phyloP scores from a whole-genome alignment of 2,888 invertebrate species.

The Drosophila gaucha region DNA sequence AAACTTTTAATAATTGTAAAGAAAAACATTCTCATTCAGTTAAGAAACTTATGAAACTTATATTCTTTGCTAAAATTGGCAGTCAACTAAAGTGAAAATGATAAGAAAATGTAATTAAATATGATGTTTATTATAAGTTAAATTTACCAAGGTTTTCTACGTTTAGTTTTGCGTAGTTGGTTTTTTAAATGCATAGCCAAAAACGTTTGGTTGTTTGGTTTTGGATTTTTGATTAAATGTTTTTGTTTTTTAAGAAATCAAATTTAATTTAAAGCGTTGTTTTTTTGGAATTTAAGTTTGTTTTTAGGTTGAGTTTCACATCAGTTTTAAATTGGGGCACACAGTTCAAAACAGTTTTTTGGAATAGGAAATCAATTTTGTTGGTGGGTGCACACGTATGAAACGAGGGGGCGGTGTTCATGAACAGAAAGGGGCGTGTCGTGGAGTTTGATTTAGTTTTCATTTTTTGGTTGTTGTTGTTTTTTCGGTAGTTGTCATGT shows the following conservation, averaged over 20 bases:
- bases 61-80: slow-evolving; percentile 29
- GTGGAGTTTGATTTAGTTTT: slow-evolving; percentile 45
- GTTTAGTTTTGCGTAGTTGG: slow-evolving; percentile 59
- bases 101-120: slow-evolving; percentile 39
- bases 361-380: slow-evolving; percentile 48
- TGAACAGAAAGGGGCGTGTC: slow-evolving; percentile 45
- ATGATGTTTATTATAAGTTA: slow-evolving; percentile 39
- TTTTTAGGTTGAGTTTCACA: slow-evolving; percentile 61
- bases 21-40: slow-evolving; percentile 50
- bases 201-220: slow-evolving; percentile 59
- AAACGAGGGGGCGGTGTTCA: slow-evolving; percentile 22
- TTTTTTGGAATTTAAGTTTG: slow-evolving; percentile 42
- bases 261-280: slow-evolving; percentile 60
- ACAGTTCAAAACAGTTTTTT: slow-evolving; percentile 61
- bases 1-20: slow-evolving; percentile 7
- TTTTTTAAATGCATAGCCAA: slow-evolving; percentile 44
- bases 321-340: slow-evolving; percentile 38
- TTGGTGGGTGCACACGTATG: slow-evolving; percentile 60
- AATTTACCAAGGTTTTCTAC: slow-evolving; percentile 84
- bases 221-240: slow-evolving; percentile 39
- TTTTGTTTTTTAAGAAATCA: slow-evolving; percentile 58
- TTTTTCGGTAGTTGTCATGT: slow-evolving; percentile 28
- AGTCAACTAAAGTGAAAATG: slow-evolving; percentile 53
- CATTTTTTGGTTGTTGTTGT: slow-evolving; percentile 25
- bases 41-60: slow-evolving; percentile 18